Evolutionary conservation across 2,888 invertebrate species (phyloP).

Genomic region (Sabatieria punctata): DNA sequence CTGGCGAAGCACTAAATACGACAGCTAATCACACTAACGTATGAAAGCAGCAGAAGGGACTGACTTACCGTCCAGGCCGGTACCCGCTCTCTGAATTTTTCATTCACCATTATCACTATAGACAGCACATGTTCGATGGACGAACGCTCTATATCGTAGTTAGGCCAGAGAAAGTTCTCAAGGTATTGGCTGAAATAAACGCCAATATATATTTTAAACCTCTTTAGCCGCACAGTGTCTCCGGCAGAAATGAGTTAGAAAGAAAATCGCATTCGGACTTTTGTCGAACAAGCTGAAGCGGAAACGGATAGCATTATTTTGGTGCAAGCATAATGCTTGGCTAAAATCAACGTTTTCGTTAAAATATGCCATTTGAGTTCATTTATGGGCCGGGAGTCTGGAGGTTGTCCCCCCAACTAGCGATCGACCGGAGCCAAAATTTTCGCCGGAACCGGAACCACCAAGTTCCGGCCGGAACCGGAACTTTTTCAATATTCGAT

Average conservation of each 20-base stretch:
- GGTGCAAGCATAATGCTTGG: constrained; percentile 89
- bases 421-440: no score
- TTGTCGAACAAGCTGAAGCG: constrained; percentile 3
- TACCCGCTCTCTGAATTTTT: constrained; percentile 89
- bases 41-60: no score
- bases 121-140: constrained; percentile 50
- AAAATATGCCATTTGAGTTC: neutral
- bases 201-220: constrained; percentile 1
- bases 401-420: no score
- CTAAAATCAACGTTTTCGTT: constrained; percentile 34
- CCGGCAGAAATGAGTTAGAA: no score
- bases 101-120: constrained; percentile 93
- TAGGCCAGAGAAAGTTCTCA: constrained; percentile 91
- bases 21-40: neutral
- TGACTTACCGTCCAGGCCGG: constrained; percentile 76
- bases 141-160: constrained; percentile 52
- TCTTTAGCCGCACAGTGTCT: no score
- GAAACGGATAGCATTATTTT: constrained; percentile 13
- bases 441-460: no score
- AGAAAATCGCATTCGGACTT: no score
- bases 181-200: constrained; percentile 61
- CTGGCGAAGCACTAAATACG: constrained; percentile 19
- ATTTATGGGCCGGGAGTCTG: no score
- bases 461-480: no score
- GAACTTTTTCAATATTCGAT: no score